Base-by-base conservation (phyloP, 1,140 invertebrate species). In the Eurosta solidaginis region DNA sequence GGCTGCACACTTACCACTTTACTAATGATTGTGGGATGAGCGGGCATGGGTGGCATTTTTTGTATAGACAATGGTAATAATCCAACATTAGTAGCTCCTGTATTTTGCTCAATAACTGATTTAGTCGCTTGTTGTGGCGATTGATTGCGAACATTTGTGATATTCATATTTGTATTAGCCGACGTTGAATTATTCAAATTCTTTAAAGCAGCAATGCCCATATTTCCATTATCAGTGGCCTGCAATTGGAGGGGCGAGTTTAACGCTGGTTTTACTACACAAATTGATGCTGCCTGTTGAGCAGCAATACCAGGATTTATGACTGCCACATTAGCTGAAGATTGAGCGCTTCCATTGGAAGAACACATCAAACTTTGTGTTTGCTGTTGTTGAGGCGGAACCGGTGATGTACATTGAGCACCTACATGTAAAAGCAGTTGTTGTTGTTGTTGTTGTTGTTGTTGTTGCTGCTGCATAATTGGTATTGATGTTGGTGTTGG, bases 11-110 rank as follows among this genome's bases (percentile, higher is more conserved):
- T 86, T 0, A 86, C 85, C 17, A 86, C 85, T 25, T 86, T 86
- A 78, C 85, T 86, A 25, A 86, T 86, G 45, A 86, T 86, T 10
- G 85, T 86, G 6, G 85, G 85, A 77, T 86, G 85, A 40, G 84
- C 80, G 1, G 82, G 77, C 79, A 86, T 75, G 5, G 85, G 80
- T 14, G 83, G 80, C 81, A 86, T 83, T 74, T 86, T 86, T 47
- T 86, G 85, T 27, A 77, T 50, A 20, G 77, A 42, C 73, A 87
- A n/a, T 0, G 84, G 81, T 73, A 84, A 42, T 27, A 78, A 68
- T n/a, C 54, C 59, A n/a, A 40, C 6, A 5, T n/a, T n/a, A n/a
- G 29, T 17, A 45, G 54, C 68, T 1, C 82, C 17, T 10, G 44
- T 33, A 17, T 85, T 85, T 1, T 83, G 40, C 29, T 86, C 83